Percentiles rank a stretch among this genome's conserved stretches.
Conservation (phyloP, 92 coral and sea anemone genomes). For the Isaurus tuberculatus region DNA sequence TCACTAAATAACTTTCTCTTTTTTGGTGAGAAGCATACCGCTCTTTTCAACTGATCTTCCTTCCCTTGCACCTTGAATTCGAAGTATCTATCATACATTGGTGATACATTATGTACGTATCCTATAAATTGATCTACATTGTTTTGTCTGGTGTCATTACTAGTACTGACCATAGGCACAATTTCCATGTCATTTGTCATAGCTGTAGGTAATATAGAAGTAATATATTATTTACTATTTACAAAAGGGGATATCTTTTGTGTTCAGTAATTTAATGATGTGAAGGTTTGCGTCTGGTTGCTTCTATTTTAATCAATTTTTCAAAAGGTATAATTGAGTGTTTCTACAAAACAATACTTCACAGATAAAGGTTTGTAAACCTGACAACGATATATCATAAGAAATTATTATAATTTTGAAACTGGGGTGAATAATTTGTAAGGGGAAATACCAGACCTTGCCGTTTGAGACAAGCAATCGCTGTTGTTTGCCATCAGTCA, state of each 20-base stretch:
- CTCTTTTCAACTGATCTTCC: no score
- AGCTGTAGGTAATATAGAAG: slow-evolving; percentile 11
- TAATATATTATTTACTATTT: slow-evolving; percentile 7
- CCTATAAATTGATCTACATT: slow-evolving; percentile 6
- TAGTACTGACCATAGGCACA: slow-evolving; percentile 17
- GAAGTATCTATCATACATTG: slow-evolving; percentile 6
- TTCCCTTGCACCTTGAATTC: no score
- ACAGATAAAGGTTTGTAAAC: no score
- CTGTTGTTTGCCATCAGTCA: no score
- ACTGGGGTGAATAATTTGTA: no score
- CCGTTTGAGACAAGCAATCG: neutral
- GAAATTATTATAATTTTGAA: neutral
- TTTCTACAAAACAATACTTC: slow-evolving; percentile 11
- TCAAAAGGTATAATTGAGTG: slow-evolving; percentile 14
- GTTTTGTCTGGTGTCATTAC: slow-evolving; percentile 13
- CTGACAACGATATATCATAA: no score
- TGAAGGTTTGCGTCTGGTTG: neutral
- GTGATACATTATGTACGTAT: slow-evolving; percentile 17
- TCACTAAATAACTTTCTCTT: no score
- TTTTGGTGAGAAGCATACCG: no score
- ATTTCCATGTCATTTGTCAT: slow-evolving; percentile 9
- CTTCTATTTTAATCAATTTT: slow-evolving; percentile 19
- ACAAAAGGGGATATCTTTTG: neutral
- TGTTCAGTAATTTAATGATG: neutral
- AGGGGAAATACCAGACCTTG: no score